Evolutionary conservation across 92 coral and sea anemone species (phyloP).

Genomic region (Isaurus tuberculatus): DNA sequence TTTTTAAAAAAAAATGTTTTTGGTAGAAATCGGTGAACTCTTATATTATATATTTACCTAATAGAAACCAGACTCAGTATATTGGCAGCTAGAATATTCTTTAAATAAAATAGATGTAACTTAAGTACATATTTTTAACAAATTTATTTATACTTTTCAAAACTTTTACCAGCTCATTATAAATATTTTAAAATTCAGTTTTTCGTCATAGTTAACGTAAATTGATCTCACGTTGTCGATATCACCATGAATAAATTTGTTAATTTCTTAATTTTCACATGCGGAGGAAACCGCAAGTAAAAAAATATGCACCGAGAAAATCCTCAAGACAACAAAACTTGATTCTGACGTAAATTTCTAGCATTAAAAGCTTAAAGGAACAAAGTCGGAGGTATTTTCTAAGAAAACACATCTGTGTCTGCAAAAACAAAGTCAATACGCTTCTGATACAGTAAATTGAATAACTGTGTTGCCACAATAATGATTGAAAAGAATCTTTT

Average conservation of each 20-base stretch:
- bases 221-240: not conserved
- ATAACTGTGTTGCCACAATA: conserved; percentile 18
- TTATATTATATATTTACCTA: no score
- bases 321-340: not conserved
- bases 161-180: not conserved
- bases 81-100: no score
- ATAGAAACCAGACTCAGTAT: no score
- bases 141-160: not conserved
- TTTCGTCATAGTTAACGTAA: not conserved
- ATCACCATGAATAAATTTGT: not conserved
- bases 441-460: not conserved
- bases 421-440: conserved; percentile 21
- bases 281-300: not conserved
- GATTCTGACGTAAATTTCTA: not conserved
- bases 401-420: not conserved
- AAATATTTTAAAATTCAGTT: not conserved
- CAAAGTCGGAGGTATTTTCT: not conserved
- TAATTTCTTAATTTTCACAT: not conserved
- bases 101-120: no score
- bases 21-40: no score
- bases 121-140: not conserved
- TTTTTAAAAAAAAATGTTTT: no score
- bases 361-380: conserved; percentile 20
- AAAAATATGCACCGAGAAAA: not conserved
- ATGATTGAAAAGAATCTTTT: not conserved